Conservation (phyloP, 2,888 invertebrate genomes). For the Cheilosia vulpina region DNA sequence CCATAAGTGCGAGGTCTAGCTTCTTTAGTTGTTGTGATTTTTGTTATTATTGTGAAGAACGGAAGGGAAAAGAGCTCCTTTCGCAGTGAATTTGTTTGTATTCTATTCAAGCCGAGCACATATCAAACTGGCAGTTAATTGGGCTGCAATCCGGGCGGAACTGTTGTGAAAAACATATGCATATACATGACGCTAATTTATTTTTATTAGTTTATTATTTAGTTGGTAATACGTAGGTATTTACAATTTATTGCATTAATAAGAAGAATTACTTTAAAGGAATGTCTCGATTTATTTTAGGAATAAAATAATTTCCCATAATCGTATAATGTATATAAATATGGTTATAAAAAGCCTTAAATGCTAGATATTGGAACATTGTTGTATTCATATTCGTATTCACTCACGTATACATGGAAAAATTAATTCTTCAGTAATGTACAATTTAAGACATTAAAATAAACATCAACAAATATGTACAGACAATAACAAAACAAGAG, state of each 20-base stretch:
- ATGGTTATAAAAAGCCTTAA: constrained; percentile 59
- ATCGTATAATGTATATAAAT: constrained; percentile 31
- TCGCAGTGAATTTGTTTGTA: too few species aligned
- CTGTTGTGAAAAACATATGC: too few species aligned
- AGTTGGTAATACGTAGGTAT: constrained; percentile 25
- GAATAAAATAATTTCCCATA: constrained; percentile 32
- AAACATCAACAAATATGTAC: constrained; percentile 34
- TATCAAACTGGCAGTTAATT: too few species aligned
- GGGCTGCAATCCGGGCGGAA: too few species aligned
- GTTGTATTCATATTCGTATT: constrained; percentile 4
- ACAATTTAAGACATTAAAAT: constrained; percentile 4
- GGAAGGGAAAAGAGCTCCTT: too few species aligned
- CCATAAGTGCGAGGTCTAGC: too few species aligned
- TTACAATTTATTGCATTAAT: constrained; percentile 50
- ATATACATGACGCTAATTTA: background rate
- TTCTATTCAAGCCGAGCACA: too few species aligned
- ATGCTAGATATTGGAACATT: constrained; percentile 45
- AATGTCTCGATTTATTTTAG: constrained; percentile 40
- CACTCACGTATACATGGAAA: constrained; percentile 8
- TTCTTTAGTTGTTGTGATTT: too few species aligned
- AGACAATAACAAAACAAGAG: background rate
- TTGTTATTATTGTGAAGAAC: too few species aligned
- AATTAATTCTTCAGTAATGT: background rate
- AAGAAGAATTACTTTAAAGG: constrained; percentile 44
- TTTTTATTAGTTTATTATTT: constrained; percentile 5